Percentiles rank a stretch among this genome's conserved stretches.
phyloP scores from a whole-genome alignment of 2,797 vertebrate species.

The Darevskia nairensis region DNA sequence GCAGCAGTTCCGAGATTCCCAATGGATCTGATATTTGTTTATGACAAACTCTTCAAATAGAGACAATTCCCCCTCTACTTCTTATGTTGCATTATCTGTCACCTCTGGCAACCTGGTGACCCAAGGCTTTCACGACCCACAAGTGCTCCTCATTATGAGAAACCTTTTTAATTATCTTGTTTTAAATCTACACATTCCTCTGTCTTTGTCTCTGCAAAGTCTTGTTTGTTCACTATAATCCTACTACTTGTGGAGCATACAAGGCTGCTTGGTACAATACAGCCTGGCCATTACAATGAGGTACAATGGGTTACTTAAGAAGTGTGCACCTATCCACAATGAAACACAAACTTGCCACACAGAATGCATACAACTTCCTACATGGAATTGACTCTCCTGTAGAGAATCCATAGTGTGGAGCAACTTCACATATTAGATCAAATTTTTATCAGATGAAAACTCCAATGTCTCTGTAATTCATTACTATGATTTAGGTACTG shows the following conservation, averaged over 20 bases:
- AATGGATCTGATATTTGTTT: background rate
- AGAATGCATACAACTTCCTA: background rate
- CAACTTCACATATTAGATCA: background rate
- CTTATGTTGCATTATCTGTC: slow-evolving; percentile 4
- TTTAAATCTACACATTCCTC: slow-evolving; percentile 6
- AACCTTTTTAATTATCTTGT: background rate
- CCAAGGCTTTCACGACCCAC: background rate
- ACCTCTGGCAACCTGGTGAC: background rate
- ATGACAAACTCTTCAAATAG: background rate
- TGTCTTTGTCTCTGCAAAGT: background rate
- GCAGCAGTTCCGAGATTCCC: background rate
- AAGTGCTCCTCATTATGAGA: background rate
- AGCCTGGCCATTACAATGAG: background rate
- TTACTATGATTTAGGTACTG: background rate
- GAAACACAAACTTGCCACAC: background rate
- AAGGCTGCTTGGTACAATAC: background rate
- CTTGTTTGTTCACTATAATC: background rate
- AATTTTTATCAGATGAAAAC: slow-evolving; percentile 19
- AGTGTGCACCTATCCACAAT: background rate
- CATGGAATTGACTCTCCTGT: slow-evolving; percentile 1
- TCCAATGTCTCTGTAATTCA: background rate
- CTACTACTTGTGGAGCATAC: background rate
- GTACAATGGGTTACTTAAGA: background rate
- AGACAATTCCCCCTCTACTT: background rate
- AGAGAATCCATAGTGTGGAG: background rate